Conservation (phyloP, 2,888 invertebrate species). For the Drosophila suboccidentalis region DNA sequence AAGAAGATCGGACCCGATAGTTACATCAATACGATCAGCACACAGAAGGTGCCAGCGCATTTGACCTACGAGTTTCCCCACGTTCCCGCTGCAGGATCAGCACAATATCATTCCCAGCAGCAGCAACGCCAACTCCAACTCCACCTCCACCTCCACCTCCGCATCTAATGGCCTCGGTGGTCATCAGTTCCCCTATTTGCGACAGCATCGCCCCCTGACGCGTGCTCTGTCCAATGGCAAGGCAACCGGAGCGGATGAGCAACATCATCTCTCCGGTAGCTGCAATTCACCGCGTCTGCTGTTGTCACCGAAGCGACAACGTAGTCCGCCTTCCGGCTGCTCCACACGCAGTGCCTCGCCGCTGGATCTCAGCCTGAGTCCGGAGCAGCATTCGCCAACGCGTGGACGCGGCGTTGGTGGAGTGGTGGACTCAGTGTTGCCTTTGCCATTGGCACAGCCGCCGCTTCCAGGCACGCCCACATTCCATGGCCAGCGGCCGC, state of each 20-base stretch:
- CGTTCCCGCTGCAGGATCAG: constrained; percentile 76
- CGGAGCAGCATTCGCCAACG: constrained; percentile 73
- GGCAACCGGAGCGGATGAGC: constrained; percentile 70
- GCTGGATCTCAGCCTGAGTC: constrained; percentile 80
- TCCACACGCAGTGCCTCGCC: constrained; percentile 86
- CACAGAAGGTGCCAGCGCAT: constrained; percentile 85
- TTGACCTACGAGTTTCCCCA: constrained; percentile 84
- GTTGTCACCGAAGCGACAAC: constrained; percentile 80
- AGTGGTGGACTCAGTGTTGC: constrained; percentile 27
- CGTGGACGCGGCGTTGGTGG: constrained; percentile 75
- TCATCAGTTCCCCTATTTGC: constrained; percentile 73
- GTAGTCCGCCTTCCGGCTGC: constrained; percentile 85
- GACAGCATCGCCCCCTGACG: constrained; percentile 89
- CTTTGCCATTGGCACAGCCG: constrained; percentile 34
- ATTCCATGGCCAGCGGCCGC: constrained; percentile 86
- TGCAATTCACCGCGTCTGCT: constrained; percentile 74
- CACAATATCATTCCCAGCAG: constrained; percentile 18
- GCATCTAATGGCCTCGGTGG: constrained; percentile 16
- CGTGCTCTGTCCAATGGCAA: constrained; percentile 89
- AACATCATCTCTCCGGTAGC: constrained; percentile 27
- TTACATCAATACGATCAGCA: constrained; percentile 89
- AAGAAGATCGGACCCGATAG: constrained; percentile 91
- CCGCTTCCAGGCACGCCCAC: constrained; percentile 84
- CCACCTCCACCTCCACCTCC: background rate
- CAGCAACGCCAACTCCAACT: too few species aligned